These are phyloP conservation scores for Zoanthus gigantus DNA, from an alignment of 92 coral and sea anemone genomes.

Conservation along the genomic window DNA sequence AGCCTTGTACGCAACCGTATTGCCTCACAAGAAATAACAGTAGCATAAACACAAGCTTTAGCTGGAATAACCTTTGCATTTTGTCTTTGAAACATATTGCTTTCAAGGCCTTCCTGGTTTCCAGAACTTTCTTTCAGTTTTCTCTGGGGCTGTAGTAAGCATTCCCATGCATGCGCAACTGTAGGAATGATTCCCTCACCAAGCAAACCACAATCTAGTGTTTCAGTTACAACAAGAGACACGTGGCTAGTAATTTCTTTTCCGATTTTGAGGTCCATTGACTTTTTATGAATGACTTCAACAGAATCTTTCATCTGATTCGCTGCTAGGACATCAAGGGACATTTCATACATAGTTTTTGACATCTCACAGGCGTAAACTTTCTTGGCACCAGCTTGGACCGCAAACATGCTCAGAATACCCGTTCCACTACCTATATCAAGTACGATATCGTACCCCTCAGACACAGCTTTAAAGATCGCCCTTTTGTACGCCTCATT, in stretches of 20 bases:
- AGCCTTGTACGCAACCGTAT: constrained; percentile 47
- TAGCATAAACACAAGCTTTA: constrained; percentile 86
- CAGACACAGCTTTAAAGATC: constrained; percentile 71
- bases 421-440: constrained; percentile 99
- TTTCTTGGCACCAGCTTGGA: constrained; percentile 88
- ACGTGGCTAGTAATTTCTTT: constrained; percentile 76
- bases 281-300: constrained; percentile 84
- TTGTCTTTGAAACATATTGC: neutral
- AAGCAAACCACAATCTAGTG: constrained; percentile 94
- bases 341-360: constrained; percentile 95
- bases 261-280: constrained; percentile 83
- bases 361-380: constrained; percentile 98
- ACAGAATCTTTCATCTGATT: constrained; percentile 82
- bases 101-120: neutral
- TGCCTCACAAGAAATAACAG: constrained; percentile 77
- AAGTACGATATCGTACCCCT: constrained; percentile 76
- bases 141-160: constrained; percentile 56
- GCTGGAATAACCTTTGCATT: constrained; percentile 81
- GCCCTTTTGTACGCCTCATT: constrained; percentile 90
- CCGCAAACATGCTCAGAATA: constrained; percentile 96
- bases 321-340: constrained; percentile 80
- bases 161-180: constrained; percentile 83
- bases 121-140: neutral
- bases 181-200: constrained; percentile 96
- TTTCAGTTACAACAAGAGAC: constrained; percentile 88